Percentiles rank a stretch among this genome's conserved stretches.
Evolutionary conservation across 2,888 invertebrate species (phyloP).

Genomic region (Scaptomyza parva): DNA sequence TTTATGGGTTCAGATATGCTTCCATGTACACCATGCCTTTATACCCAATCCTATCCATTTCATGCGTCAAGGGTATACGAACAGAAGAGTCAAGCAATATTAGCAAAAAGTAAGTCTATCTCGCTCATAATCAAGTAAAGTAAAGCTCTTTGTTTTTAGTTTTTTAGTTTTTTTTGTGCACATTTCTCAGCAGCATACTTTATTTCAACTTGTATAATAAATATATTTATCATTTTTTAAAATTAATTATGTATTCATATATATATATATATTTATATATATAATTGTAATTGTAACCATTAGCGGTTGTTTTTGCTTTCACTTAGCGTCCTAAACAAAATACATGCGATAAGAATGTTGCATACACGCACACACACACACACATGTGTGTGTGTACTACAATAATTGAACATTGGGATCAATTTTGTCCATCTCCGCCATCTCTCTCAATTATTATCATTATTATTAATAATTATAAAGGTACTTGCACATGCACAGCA

Average conservation of each 20-base stretch:
- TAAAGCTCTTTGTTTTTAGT: background rate
- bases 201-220: constrained; percentile 60
- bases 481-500: constrained; percentile 23
- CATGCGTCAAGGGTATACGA: too few relatives aligned
- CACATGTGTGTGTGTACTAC: too few relatives aligned
- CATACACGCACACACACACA: too few relatives aligned
- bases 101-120: background rate
- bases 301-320: constrained; percentile 26
- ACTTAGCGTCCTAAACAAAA: constrained; percentile 57
- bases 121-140: constrained; percentile 6
- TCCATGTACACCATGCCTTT: too few relatives aligned
- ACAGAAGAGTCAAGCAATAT: constrained; percentile 8
- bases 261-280: constrained; percentile 3
- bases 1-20: too few relatives aligned
- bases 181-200: constrained; percentile 55
- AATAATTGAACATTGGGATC: constrained; percentile 36
- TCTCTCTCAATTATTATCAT: too few relatives aligned
- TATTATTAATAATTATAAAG: constrained; percentile 19
- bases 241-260: too few relatives aligned
- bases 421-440: constrained; percentile 32
- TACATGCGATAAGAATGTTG: constrained; percentile 9
- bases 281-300: constrained; percentile 20
- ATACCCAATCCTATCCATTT: too few relatives aligned
- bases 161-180: constrained; percentile 56
- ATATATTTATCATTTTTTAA: constrained; percentile 56